Evolutionary conservation across 2,888 invertebrate genomes (phyloP), one percentile per base, ranked within the genome.

Genomic region (Lymantria dispar): DNA sequence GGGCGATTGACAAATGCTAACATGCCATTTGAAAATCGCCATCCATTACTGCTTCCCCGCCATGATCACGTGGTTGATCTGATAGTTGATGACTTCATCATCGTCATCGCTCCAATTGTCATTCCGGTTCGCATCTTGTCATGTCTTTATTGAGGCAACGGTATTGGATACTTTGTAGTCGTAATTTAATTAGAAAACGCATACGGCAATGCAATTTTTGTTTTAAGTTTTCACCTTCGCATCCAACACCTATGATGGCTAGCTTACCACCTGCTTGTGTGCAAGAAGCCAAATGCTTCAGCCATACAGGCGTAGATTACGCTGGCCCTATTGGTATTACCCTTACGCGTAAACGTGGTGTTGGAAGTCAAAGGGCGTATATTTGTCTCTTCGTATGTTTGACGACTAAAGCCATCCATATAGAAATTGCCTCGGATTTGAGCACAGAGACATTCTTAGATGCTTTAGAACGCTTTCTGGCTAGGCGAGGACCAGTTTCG

Each of bases 91-190:
- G 22, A 41, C n/a, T n/a, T n/a, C n/a, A n/a, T n/a, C n/a, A n/a
- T 41, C 22, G 29, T 41, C 41, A 41, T 13, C 41, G 41, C 41
- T 22, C 41, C 22, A 22, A 41, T 22, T 41, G 41, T 22, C 41
- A 41, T 9, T 15, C 41, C 11, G 22, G 41, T 11, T 15, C 41
- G 13, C n/a, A 41, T 15, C 38, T 38, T 38, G 12, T 56, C 9
- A 40, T 48, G 37, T 46, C 53, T 0, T 8, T 56, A 1, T 11
- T 56, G 1, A 38, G 56, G 1, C 50, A 46, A 10, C 43, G 42
- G 5, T 56, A 39, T 42, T 56, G 56, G 49, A 52, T 56, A 11
- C 14, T 56, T 33, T 47, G 44, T 37, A 49, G 45, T 5, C 31
- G 56, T 8, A 42, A 9, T n/a, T 2, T 43, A 11, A 29, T 55